Evolutionary conservation across 1,140 invertebrate genomes (phyloP).

Genomic region (Chrysopa pallens): DNA sequence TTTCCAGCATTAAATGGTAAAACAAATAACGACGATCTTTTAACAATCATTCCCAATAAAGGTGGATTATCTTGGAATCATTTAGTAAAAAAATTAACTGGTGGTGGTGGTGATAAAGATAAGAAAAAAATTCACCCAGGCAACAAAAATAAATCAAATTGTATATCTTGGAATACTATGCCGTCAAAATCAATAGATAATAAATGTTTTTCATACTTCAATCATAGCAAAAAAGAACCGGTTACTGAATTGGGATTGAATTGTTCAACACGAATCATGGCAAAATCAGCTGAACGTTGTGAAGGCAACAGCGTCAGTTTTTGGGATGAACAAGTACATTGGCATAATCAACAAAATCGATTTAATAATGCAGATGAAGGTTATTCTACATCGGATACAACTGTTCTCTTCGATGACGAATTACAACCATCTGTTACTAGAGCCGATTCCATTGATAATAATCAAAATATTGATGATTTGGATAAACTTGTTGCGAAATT

Average conservation of each 20-base stretch:
- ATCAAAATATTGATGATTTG: conserved; percentile 28
- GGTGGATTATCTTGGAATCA: no score
- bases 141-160: not conserved
- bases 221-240: not conserved
- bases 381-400: not conserved
- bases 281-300: conserved; percentile 4
- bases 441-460: not conserved
- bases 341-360: conserved; percentile 1
- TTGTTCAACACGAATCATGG: conserved; percentile 1
- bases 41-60: not conserved
- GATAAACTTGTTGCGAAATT: conserved; percentile 46
- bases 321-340: conserved; percentile 4
- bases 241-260: not conserved
- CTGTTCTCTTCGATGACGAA: not conserved
- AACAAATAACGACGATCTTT: not conserved
- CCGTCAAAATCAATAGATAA: not conserved
- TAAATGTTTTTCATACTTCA: not conserved
- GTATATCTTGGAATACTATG: not conserved
- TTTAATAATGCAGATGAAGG: not conserved
- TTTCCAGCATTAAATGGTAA: conserved; percentile 14
- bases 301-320: conserved; percentile 3
- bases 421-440: no score
- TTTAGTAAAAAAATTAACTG: not conserved
- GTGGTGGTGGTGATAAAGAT: not conserved
- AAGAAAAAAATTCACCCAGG: not conserved